These are phyloP conservation scores for Amphiura filiformis DNA, from an alignment of 35 echinoderm and acorn worm species.

Conservation along the genomic window DNA sequence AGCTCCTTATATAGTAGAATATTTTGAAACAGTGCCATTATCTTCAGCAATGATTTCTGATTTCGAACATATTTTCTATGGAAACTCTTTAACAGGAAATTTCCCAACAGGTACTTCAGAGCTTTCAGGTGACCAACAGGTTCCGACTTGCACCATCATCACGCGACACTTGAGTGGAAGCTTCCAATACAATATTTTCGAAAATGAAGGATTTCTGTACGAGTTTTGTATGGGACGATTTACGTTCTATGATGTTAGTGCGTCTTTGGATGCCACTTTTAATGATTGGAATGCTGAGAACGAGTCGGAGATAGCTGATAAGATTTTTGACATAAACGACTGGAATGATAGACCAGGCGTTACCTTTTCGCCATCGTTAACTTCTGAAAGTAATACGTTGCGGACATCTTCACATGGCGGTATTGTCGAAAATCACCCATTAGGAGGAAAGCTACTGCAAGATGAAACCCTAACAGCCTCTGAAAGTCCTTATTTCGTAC, in stretches of 20 bases:
- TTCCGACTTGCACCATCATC: neutral
- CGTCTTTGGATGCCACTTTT: neutral
- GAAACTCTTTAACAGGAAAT: neutral
- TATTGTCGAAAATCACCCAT: neutral
- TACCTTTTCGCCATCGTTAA: neutral
- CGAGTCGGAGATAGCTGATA: neutral
- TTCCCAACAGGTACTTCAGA: neutral
- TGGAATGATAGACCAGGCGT: conserved; percentile 3
- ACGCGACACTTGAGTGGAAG: neutral
- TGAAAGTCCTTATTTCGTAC: neutral
- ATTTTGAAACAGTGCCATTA: neutral
- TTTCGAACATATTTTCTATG: neutral
- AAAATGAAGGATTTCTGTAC: neutral
- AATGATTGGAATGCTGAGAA: neutral
- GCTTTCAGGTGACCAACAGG: neutral
- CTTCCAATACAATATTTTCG: neutral
- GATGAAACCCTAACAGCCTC: neutral
- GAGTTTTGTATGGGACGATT: neutral
- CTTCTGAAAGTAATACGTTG: neutral
- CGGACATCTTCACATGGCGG: neutral
- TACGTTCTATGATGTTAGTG: neutral
- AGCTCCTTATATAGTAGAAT: neutral
- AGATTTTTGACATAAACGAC: neutral
- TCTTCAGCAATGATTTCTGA: neutral
- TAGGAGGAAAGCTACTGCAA: neutral